These are phyloP conservation scores for Amia ocellicauda DNA, from an alignment of 2,113 vertebrate genomes.

Conservation along the genomic window DNA sequence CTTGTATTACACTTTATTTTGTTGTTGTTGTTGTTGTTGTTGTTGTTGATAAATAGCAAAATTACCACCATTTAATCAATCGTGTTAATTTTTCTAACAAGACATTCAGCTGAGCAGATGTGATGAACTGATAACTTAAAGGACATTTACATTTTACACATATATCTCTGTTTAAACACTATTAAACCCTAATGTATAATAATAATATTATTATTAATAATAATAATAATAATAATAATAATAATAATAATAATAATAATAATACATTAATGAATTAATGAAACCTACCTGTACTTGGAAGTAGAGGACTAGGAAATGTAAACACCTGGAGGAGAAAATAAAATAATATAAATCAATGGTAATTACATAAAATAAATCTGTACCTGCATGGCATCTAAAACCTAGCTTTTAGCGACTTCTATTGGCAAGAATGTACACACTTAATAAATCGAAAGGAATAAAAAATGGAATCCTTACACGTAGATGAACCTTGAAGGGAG, in stretches of 20 bases:
- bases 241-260: not conserved
- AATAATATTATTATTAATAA: conserved; percentile 2
- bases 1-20: no score
- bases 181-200: no score
- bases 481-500: conserved; percentile 74
- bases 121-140: no score
- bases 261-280: not conserved
- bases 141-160: no score
- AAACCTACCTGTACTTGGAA: conserved; percentile 17
- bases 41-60: no score
- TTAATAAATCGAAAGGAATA: conserved; percentile 28
- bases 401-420: conserved; percentile 70
- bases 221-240: conserved; percentile 5
- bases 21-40: no score
- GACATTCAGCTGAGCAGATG: no score
- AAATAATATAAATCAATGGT: conserved; percentile 11
- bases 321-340: conserved; percentile 15
- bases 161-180: no score
- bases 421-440: conserved; percentile 67
- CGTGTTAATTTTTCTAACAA: no score
- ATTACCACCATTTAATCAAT: no score
- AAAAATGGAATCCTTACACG: conserved; percentile 64
- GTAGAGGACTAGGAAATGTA: conserved; percentile 15
- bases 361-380: conserved; percentile 37
- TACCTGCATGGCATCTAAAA: conserved; percentile 51